phyloP scores from a whole-genome alignment of 2,113 vertebrate genomes.

The Catharus minimus region DNA sequence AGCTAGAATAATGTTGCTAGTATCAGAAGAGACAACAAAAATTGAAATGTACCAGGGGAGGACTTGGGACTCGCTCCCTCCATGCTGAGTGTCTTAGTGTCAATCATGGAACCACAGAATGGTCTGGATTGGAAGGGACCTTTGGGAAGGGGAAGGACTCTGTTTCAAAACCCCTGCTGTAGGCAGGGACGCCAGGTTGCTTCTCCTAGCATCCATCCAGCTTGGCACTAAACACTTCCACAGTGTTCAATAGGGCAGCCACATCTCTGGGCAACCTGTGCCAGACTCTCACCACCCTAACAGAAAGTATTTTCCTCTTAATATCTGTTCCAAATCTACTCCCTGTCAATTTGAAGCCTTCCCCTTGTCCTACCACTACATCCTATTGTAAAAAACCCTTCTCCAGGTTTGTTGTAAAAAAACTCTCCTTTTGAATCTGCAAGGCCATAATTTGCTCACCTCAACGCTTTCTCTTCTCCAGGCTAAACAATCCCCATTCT shows the following conservation, averaged over 20 bases:
- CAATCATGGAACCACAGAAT: neutral
- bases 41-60: neutral
- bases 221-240: neutral
- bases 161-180: neutral
- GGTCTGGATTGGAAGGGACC: neutral
- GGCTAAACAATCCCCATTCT: neutral
- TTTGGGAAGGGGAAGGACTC: neutral
- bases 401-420: neutral
- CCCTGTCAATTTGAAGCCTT: neutral
- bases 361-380: neutral
- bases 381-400: neutral
- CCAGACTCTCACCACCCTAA: neutral
- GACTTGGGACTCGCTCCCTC: fast-evolving
- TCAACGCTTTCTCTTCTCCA: neutral
- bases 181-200: neutral
- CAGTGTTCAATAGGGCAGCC: neutral
- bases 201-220: neutral
- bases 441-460: neutral
- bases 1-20: neutral
- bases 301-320: neutral
- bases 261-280: neutral
- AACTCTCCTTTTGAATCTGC: too few species aligned
- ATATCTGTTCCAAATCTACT: neutral
- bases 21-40: neutral
- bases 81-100: neutral